A percentile compares a stretch with the other conserved stretches of the same genome.
These are phyloP conservation scores for Drosophila atripex DNA, from an alignment of 2,888 invertebrate genomes.

Conservation along the genomic window DNA sequence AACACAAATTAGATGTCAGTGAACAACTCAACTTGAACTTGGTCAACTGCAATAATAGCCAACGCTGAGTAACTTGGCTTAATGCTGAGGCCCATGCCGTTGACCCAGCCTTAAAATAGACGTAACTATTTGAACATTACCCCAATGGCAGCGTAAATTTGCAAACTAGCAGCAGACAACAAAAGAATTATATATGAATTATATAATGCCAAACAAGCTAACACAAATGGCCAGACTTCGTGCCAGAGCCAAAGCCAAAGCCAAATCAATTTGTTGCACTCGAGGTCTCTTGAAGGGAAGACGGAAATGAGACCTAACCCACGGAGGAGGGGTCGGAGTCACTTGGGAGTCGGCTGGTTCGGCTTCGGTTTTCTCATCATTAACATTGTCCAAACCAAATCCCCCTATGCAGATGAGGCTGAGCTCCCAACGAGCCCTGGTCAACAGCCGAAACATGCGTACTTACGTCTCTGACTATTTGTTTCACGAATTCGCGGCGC, in stretches of 20 bases:
- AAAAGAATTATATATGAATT: conserved; percentile 73
- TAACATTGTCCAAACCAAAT: conserved; percentile 68
- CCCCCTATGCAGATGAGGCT: conserved; percentile 65
- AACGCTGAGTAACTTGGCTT: not conserved
- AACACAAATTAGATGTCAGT: conserved; percentile 67
- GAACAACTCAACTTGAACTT: conserved; percentile 43
- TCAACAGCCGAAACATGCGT: conserved; percentile 76
- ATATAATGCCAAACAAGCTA: conserved; percentile 62
- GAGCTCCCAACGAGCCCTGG: conserved; percentile 45
- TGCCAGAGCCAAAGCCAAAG: conserved; percentile 25
- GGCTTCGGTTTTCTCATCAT: conserved; percentile 64
- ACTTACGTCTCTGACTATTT: conserved; percentile 71
- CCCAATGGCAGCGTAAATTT: conserved; percentile 68
- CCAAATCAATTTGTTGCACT: conserved; percentile 68
- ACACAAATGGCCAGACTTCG: conserved; percentile 44
- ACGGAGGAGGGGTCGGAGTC: not conserved
- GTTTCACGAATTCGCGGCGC: conserved; percentile 81
- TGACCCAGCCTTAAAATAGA: not conserved
- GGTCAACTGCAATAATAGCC: conserved; percentile 8
- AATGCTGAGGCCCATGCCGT: not conserved
- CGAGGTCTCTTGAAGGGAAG: conserved; percentile 52
- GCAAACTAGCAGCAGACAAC: conserved; percentile 73
- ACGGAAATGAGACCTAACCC: conserved; percentile 44
- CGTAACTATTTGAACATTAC: conserved; percentile 34
- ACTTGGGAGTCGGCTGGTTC: conserved; percentile 4